These are phyloP conservation scores for Notodonta ziczac DNA, from an alignment of 2,888 invertebrate species.

Conservation along the genomic window DNA sequence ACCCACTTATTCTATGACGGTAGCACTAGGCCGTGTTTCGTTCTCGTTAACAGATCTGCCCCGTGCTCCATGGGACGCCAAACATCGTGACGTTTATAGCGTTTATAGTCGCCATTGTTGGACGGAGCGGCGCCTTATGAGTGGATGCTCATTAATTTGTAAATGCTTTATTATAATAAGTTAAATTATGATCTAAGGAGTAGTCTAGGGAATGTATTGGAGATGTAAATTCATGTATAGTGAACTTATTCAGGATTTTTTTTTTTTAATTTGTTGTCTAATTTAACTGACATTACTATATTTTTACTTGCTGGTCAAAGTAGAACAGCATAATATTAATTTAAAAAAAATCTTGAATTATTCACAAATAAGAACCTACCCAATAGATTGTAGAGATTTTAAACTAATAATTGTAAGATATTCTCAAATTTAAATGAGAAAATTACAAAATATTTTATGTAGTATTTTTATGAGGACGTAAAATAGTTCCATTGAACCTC, in stretches of 20 bases:
- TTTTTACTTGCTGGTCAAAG: too few species aligned
- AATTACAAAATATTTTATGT: background rate
- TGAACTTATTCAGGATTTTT: too few species aligned
- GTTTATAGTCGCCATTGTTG: conserved; percentile 71
- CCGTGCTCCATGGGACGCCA: conserved; percentile 70
- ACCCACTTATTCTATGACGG: conserved; percentile 48
- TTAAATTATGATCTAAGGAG: conserved; percentile 15
- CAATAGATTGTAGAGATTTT: too few species aligned
- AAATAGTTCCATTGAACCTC: background rate
- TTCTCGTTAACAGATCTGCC: conserved; percentile 77
- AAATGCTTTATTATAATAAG: conserved; percentile 32
- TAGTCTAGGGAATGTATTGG: too few species aligned
- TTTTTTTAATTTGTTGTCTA: too few species aligned
- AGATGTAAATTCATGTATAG: too few species aligned
- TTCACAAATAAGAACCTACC: too few species aligned
- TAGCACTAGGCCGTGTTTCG: conserved; percentile 67
- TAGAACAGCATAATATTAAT: too few species aligned
- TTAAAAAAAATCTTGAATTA: too few species aligned
- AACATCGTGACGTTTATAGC: conserved; percentile 74
- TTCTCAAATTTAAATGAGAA: background rate
- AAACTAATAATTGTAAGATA: too few species aligned
- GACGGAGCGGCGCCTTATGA: conserved; percentile 54
- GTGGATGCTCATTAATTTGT: conserved; percentile 61
- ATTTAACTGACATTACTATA: too few species aligned
- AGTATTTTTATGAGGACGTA: conserved; percentile 2